These are phyloP conservation scores for Drosophila barbarae DNA, from an alignment of 2,888 invertebrate species.

Conservation along the genomic window DNA sequence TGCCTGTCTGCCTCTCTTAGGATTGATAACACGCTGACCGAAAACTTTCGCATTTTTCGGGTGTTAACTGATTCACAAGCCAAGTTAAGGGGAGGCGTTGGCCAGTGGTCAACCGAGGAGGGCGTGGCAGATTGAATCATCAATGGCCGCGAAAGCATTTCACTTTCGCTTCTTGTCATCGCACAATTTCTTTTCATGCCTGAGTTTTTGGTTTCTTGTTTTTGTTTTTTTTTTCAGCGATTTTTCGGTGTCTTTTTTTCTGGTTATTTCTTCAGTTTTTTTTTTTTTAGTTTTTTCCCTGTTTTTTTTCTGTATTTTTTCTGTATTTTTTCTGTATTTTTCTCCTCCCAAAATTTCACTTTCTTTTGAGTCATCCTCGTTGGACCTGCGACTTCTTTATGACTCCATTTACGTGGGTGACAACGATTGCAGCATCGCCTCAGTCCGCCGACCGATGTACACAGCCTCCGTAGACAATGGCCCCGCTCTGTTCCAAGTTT, in stretches of 20 bases:
- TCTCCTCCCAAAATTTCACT: constrained; percentile 32
- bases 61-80: constrained; percentile 27
- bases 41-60: constrained; percentile 63
- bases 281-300: neutral
- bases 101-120: constrained; percentile 11
- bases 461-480: constrained; percentile 49
- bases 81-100: constrained; percentile 10
- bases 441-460: too few relatives aligned
- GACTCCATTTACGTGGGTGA: constrained; percentile 64
- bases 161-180: constrained; percentile 62
- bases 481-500: constrained; percentile 48
- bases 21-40: constrained; percentile 28
- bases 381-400: constrained; percentile 29
- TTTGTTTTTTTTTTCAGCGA: constrained; percentile 41
- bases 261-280: constrained; percentile 1
- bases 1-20: neutral
- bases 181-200: constrained; percentile 61
- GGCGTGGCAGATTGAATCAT: constrained; percentile 66
- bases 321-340: constrained; percentile 1
- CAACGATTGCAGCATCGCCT: constrained; percentile 58
- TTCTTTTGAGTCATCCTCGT: constrained; percentile 56
- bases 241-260: constrained; percentile 25
- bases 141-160: constrained; percentile 53
- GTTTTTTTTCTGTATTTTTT: neutral
- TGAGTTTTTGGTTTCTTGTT: constrained; percentile 25